These are phyloP conservation scores for Euwallacea similis DNA, from an alignment of 1,140 invertebrate species.

Conservation along the genomic window DNA sequence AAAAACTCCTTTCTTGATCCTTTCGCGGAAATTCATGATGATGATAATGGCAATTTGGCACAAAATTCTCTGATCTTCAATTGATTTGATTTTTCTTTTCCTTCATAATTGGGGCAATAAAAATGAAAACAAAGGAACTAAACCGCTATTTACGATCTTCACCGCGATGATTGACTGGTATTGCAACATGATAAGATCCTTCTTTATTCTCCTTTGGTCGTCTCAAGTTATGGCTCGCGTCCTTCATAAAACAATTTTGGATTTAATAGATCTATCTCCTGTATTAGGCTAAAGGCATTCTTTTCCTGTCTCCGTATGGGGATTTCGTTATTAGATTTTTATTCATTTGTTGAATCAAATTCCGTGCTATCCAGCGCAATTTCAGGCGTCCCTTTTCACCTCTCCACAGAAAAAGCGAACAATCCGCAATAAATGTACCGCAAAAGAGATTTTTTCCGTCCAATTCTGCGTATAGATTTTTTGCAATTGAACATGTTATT, in stretches of 20 bases:
- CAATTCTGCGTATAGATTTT: constrained; percentile 30
- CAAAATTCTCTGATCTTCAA: no score
- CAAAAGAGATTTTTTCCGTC: constrained; percentile 28
- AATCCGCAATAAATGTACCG: constrained; percentile 34
- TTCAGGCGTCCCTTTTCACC: constrained; percentile 14
- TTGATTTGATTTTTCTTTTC: no score
- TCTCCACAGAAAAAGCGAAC: constrained; percentile 5
- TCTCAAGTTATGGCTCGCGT: constrained; percentile 15
- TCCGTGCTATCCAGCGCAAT: constrained; percentile 18
- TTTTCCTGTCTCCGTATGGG: background rate
- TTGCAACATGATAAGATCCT: constrained; percentile 25
- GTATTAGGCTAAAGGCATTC: constrained; percentile 6
- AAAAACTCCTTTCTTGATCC: no score
- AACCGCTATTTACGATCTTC: constrained; percentile 15
- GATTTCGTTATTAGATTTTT: no score
- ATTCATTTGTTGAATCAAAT: background rate
- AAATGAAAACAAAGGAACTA: constrained; percentile 23
- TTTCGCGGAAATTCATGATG: no score
- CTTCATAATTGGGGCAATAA: constrained; percentile 6
- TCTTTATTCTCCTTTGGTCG: constrained; percentile 16
- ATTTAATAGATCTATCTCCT: constrained; percentile 18
- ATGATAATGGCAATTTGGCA: no score
- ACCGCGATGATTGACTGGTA: constrained; percentile 26
- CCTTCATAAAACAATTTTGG: constrained; percentile 26
- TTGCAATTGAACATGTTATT: constrained; percentile 36